Base-by-base conservation (phyloP, 37 sponge, comb jelly and placozoan species). In the Crambe crambe region DNA sequence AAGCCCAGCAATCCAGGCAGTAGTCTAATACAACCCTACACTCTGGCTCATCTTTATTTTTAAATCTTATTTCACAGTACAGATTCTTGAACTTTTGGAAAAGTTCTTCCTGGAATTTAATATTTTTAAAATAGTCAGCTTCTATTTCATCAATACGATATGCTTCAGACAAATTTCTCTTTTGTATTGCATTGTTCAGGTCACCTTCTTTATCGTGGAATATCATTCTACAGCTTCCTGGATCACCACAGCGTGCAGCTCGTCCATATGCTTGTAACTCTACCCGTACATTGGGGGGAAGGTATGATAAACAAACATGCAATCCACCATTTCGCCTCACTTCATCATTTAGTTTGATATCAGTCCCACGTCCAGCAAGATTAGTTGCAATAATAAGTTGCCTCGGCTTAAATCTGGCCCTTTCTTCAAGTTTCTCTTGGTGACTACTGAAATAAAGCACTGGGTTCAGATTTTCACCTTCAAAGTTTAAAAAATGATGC, bases 221-320 rank as follows among this genome's bases (percentile, higher is more conserved):
- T 54, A 70, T 70, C 71, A 70, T 70, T 26, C 22, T 70, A 22
- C 71, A 70, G 1, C 54, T 73, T 73, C 74, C 74, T 51, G 74
- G 54, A 4, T 51, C 34, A 10, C 74, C 74, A 25, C 29, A 22
- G 27, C 74, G 30, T 47, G 54, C 74, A 34, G 74, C 74, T 73
- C 74, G 27, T 47, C 74, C 74, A 73, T 47, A 73, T 20, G 54
- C 74, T 73, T 73, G 74, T 47, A 35, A 26, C 32, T 73, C 74
- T 47, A 73, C 54, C 29, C 74, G 27, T 0, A 47, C 27, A 51
- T 73, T 73, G 3, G 27, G 34, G 26, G 74, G 74, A 1, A 73
- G 56, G 32, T 35, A 73, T 29, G 54, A 27, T 42, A 73, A 47
- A 47, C 27, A 18, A 9, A 73, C 30, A 73, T 73, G 74, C 56